Conservation (phyloP, 1,140 invertebrate species). For the Drosophila sp. region DNA sequence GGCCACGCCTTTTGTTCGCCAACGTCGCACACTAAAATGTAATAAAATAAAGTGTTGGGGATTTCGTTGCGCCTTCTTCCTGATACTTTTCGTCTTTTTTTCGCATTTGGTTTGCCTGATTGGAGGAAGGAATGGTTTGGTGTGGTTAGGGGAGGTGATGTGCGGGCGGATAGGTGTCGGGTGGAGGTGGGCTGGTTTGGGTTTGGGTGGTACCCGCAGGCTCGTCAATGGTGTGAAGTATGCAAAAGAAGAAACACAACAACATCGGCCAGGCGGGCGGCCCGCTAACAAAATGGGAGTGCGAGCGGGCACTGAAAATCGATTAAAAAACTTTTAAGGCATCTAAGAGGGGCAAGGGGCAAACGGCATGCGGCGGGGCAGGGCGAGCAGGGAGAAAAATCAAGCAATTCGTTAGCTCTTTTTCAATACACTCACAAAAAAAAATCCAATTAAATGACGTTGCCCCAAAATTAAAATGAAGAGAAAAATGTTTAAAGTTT, state of each 20-base stretch:
- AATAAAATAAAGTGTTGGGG: conserved; percentile 72
- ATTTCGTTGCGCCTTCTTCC: conserved; percentile 38
- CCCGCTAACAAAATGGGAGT: conserved; percentile 15
- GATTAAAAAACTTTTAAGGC: conserved; percentile 50
- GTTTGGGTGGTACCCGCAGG: conserved; percentile 26
- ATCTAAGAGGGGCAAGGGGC: neutral
- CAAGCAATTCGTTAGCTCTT: conserved; percentile 55
- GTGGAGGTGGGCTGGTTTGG: neutral
- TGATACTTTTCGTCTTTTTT: conserved; percentile 1
- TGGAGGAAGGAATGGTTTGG: conserved; percentile 23
- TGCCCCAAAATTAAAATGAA: too few species aligned
- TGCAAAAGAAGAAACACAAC: conserved; percentile 41
- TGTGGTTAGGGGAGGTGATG: neutral
- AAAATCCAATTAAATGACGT: neutral
- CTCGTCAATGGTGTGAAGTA: conserved; percentile 60
- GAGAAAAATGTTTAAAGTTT: too few species aligned
- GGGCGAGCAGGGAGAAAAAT: conserved; percentile 32
- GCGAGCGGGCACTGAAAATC: conserved; percentile 44
- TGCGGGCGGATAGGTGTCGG: conserved; percentile 3
- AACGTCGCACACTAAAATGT: conserved; percentile 53
- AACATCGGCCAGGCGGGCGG: neutral
- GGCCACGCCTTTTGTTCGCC: conserved; percentile 23
- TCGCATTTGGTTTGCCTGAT: conserved; percentile 43
- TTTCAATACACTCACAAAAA: conserved; percentile 10
- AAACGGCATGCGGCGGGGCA: neutral